Percentiles rank a stretch among this genome's conserved stretches.
These are phyloP conservation scores for Prietella phreatophila DNA, from an alignment of 2,113 vertebrate species.

Conservation along the genomic window DNA sequence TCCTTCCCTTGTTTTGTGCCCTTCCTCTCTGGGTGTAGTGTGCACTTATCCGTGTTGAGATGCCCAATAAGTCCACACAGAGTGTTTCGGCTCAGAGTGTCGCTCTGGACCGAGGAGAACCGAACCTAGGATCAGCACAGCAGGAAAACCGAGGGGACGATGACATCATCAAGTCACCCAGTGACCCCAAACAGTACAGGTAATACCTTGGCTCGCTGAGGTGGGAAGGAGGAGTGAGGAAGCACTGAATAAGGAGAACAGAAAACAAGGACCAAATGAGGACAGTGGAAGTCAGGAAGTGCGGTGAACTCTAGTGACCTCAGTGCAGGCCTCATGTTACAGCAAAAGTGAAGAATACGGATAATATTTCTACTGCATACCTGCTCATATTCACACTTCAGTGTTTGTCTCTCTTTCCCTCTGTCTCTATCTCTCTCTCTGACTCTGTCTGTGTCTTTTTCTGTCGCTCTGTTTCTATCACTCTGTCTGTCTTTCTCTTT, in stretches of 20 bases:
- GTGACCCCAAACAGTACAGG: constrained; percentile 94
- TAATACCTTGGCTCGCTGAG: constrained; percentile 49
- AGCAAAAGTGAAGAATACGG: background rate
- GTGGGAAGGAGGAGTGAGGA: background rate
- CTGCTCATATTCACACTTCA: background rate
- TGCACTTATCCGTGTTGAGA: constrained; percentile 54
- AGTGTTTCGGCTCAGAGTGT: constrained; percentile 40
- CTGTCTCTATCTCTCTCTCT: background rate
- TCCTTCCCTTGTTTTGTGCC: background rate
- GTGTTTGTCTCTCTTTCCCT: background rate
- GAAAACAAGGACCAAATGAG: constrained; percentile 3
- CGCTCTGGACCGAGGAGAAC: constrained; percentile 44
- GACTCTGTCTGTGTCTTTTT: background rate
- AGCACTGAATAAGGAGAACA: background rate
- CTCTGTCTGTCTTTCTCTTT: background rate
- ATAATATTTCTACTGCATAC: background rate
- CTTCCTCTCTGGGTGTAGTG: constrained; percentile 28
- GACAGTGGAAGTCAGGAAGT: background rate
- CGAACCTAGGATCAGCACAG: constrained; percentile 40
- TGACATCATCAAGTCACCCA: constrained; percentile 90
- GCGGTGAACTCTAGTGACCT: background rate
- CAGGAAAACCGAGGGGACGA: constrained; percentile 74
- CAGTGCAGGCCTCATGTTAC: background rate
- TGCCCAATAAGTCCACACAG: constrained; percentile 68
- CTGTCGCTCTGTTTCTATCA: background rate